Evolutionary conservation across 2,113 vertebrate genomes (phyloP).

Genomic region (Argyrosomus japonicus): DNA sequence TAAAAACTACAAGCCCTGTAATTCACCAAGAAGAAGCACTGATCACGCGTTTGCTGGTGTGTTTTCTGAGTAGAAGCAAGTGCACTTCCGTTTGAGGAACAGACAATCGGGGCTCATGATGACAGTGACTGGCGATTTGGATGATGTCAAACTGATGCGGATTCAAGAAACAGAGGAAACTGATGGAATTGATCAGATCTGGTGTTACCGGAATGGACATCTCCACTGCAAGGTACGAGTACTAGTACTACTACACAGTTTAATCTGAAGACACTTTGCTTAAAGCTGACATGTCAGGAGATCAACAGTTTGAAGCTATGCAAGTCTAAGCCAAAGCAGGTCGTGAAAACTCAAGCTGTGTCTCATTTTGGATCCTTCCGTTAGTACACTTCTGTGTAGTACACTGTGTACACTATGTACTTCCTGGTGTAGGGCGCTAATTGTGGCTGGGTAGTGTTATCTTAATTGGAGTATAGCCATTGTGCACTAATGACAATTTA

Average conservation of each 20-base stretch:
- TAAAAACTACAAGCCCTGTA: neutral
- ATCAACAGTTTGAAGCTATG: too few relatives aligned
- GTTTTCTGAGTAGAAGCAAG: constrained; percentile 84
- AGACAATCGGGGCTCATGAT: constrained; percentile 88
- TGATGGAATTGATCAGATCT: constrained; percentile 89
- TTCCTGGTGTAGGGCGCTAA: too few relatives aligned
- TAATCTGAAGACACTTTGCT: neutral
- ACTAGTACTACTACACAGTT: neutral
- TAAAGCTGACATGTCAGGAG: too few relatives aligned
- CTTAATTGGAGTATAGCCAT: too few relatives aligned
- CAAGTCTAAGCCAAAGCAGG: neutral
- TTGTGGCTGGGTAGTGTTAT: too few relatives aligned
- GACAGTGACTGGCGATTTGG: constrained; percentile 89
- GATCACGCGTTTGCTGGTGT: neutral
- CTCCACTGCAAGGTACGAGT: constrained; percentile 89
- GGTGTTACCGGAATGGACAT: constrained; percentile 91
- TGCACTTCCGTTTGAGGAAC: constrained; percentile 91
- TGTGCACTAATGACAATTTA: too few relatives aligned
- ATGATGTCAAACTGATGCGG: constrained; percentile 91
- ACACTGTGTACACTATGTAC: too few relatives aligned
- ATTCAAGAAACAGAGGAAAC: constrained; percentile 88
- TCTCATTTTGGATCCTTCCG: too few relatives aligned
- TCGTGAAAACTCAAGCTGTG: neutral
- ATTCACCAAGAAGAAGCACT: neutral
- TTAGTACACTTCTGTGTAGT: too few relatives aligned